Conservation (phyloP, 2,888 invertebrate genomes). For the Theretra japonica region DNA sequence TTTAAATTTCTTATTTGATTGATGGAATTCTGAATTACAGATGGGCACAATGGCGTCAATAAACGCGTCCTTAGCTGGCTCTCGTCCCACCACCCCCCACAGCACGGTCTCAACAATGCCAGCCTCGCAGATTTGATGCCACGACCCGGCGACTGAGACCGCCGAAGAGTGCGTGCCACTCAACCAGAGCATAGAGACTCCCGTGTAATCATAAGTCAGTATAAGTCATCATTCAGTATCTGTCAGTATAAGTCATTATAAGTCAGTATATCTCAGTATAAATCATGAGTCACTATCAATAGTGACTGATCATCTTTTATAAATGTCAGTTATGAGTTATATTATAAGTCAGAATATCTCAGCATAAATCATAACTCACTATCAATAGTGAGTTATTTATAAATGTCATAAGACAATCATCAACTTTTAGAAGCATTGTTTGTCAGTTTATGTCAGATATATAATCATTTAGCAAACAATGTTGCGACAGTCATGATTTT, state of each 20-base stretch:
- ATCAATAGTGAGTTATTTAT: too few relatives aligned
- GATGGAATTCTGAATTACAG: slow-evolving; percentile 80
- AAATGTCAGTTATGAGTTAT: not conserved
- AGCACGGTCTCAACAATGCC: slow-evolving; percentile 96
- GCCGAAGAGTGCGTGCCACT: slow-evolving; percentile 41
- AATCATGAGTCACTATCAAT: not conserved
- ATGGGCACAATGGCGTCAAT: slow-evolving; percentile 97
- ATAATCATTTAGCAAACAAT: too few relatives aligned
- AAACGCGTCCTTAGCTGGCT: slow-evolving; percentile 94
- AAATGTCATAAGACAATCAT: too few relatives aligned
- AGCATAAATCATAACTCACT: too few relatives aligned
- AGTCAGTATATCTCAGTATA: not conserved
- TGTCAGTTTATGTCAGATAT: too few relatives aligned
- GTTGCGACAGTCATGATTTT: too few relatives aligned
- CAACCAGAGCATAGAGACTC: slow-evolving; percentile 54
- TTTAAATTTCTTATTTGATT: too few relatives aligned
- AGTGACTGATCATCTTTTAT: too few relatives aligned
- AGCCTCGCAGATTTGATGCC: slow-evolving; percentile 85
- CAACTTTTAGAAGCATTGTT: too few relatives aligned
- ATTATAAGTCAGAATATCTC: too few relatives aligned
- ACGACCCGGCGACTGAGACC: slow-evolving; percentile 40
- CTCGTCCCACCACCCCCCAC: slow-evolving; percentile 95
- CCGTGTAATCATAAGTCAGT: slow-evolving; percentile 45
- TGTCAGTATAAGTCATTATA: not conserved
- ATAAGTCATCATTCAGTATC: not conserved